Base-by-base conservation (phyloP, 2,797 vertebrate genomes). In the Brachyrhaphis roseni region DNA sequence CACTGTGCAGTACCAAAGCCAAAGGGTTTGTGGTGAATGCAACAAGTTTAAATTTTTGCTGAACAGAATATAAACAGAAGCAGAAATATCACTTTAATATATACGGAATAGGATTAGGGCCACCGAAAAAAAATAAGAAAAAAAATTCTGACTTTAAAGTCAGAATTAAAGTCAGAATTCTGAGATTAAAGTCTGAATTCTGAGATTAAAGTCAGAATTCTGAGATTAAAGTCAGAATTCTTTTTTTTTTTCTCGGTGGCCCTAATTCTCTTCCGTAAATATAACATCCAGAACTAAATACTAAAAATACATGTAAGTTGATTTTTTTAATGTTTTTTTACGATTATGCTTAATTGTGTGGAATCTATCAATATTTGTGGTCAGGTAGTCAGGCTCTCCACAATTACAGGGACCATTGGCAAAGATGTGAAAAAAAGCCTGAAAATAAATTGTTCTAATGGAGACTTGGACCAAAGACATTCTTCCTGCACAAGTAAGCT, bases 31-130 rank as follows among this genome's bases (percentile, higher is more conserved):
- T 5, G 26, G 16, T 28, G 72, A 78, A 64, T 20, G 28, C 55
- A 80, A 45, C 66, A 43, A 41, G 75, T 64, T 34, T 46, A 46
- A 81, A 72, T 59, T 72, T 66, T 36, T 78, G 51, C 26, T 51
- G 68, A 70, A 78, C 74, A n/a, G 62, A n/a, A 74, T 74, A 79
- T 47, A 39, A 62, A 36, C 26, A 57, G 71, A 16, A 76, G 43
- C 36, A 43, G 6, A 10, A 10, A 12, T 28, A 73, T 11, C 13
- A 74, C 72, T 53, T 28, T 46, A 68, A 36, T 13, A n/a, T n/a
- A n/a, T n/a, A n/a, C n/a, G n/a, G n/a, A n/a, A n/a, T n/a, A n/a
- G n/a, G n/a, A n/a, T n/a, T n/a, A n/a, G n/a, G n/a, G n/a, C n/a
- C n/a, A n/a, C n/a, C n/a, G n/a, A n/a, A n/a, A n/a, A n/a, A n/a